phyloP scores from a whole-genome alignment of 2,888 invertebrate species.

The Drosophila glabriapex region DNA sequence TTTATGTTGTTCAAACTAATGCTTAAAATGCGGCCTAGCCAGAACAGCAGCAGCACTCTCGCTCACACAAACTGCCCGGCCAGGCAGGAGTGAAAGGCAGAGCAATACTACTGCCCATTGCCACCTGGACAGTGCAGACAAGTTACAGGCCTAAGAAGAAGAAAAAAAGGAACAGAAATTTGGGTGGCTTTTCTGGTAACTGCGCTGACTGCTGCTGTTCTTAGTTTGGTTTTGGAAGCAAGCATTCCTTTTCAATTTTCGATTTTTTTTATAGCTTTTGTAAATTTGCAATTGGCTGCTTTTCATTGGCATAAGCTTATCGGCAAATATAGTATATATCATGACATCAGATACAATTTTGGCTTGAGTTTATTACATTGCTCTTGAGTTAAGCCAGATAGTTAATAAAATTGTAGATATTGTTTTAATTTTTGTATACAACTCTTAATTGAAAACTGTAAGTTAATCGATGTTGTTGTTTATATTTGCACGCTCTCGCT shows the following conservation, averaged over 20 bases:
- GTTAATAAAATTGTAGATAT: neutral
- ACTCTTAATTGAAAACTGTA: conserved; percentile 3
- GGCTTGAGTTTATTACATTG: neutral
- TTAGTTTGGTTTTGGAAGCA: neutral
- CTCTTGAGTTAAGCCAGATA: neutral
- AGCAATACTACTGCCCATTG: conserved; percentile 26
- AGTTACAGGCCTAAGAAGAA: conserved; percentile 18
- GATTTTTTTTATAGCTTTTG: neutral
- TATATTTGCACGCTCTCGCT: neutral
- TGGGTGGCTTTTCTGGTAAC: conserved; percentile 36
- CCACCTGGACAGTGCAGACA: conserved; percentile 49
- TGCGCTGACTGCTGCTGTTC: neutral
- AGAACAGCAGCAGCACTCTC: conserved; percentile 20
- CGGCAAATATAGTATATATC: neutral
- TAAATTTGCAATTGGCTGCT: neutral
- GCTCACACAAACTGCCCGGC: conserved; percentile 18
- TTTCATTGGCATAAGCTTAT: neutral
- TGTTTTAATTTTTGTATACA: neutral
- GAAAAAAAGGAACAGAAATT: neutral
- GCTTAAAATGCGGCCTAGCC: conserved; percentile 79
- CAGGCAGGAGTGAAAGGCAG: conserved; percentile 5
- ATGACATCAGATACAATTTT: neutral
- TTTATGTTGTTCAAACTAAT: conserved; percentile 81
- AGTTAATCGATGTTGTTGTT: conserved; percentile 29
- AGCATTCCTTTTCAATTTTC: conserved; percentile 18